phyloP scores from a whole-genome alignment of 2,888 invertebrate genomes.

The Penaeus monodon region DNA sequence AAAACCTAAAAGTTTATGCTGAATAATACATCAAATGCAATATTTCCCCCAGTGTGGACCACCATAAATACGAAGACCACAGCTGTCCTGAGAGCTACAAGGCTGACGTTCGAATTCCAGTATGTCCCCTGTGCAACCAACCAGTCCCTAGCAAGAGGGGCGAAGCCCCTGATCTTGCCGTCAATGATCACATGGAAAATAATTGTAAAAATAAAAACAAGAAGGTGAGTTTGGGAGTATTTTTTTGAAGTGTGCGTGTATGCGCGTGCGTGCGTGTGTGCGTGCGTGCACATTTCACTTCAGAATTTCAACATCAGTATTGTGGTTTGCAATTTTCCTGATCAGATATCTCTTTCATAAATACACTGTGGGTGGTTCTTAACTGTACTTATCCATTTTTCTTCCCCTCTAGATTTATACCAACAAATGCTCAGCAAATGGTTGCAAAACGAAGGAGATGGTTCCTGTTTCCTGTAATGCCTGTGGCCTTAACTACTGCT shows the following conservation, averaged over 20 bases:
- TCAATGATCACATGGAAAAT: conserved; percentile 60
- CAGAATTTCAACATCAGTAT: too few species aligned
- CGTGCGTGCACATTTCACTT: too few species aligned
- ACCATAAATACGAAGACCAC: conserved; percentile 60
- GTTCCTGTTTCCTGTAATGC: conserved; percentile 51
- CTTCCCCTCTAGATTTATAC: conserved; percentile 55
- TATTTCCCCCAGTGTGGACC: conserved; percentile 46
- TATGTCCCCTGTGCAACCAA: conserved; percentile 63
- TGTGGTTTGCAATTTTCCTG: too few species aligned
- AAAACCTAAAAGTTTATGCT: too few species aligned
- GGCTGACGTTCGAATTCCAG: conserved; percentile 60
- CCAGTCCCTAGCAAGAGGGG: conserved; percentile 59
- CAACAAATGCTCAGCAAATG: conserved; percentile 52
- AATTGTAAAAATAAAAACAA: conserved; percentile 60
- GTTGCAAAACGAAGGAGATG: conserved; percentile 59
- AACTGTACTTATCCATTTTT: neutral
- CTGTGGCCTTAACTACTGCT: conserved; percentile 58
- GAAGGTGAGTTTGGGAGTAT: conserved; percentile 24
- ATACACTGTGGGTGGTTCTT: neutral
- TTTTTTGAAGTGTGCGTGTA: too few species aligned
- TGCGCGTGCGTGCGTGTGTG: too few species aligned
- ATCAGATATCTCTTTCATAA: neutral
- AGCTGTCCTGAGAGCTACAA: conserved; percentile 49
- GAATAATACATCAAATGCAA: neutral
- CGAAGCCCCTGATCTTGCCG: conserved; percentile 60